These are phyloP conservation scores for Bubo scandiacus DNA, from an alignment of 2,113 vertebrate genomes.

Conservation along the genomic window DNA sequence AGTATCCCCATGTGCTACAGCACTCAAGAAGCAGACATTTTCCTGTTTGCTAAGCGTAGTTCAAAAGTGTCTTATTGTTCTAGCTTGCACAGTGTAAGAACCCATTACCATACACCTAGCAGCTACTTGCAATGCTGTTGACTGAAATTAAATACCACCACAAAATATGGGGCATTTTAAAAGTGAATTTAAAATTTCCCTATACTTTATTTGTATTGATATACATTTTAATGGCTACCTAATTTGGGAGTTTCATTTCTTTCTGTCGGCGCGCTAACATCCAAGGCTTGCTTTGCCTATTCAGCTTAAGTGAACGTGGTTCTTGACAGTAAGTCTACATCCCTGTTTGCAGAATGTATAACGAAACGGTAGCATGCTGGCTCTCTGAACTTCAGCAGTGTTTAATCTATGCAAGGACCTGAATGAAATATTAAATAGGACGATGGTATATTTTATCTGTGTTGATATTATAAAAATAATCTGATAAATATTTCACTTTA, in stretches of 20 bases:
- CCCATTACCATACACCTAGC: conserved; percentile 20
- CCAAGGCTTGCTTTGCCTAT: neutral
- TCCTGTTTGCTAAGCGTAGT: conserved; percentile 6
- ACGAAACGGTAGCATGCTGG: neutral
- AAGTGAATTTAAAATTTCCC: neutral
- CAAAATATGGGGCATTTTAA: conserved; percentile 2
- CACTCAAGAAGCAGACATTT: conserved; percentile 12
- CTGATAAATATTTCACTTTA: conserved; percentile 23
- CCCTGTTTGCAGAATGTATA: neutral
- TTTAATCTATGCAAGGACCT: conserved; percentile 27
- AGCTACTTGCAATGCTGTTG: conserved; percentile 6
- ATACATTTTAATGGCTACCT: conserved; percentile 23
- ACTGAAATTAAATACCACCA: conserved; percentile 30
- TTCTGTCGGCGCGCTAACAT: neutral
- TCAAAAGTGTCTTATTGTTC: conserved; percentile 33
- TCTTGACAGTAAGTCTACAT: neutral
- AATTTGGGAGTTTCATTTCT: conserved; percentile 21
- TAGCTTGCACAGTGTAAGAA: conserved; percentile 14
- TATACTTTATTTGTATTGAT: neutral
- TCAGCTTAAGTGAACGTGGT: neutral
- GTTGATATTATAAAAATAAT: conserved; percentile 32
- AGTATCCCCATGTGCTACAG: conserved; percentile 16
- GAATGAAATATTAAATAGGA: conserved; percentile 56
- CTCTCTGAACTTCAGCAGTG: conserved; percentile 19
- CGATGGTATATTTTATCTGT: neutral